These are phyloP conservation scores for Olivierus martensii DNA, from an alignment of 1,140 invertebrate species.

Conservation along the genomic window DNA sequence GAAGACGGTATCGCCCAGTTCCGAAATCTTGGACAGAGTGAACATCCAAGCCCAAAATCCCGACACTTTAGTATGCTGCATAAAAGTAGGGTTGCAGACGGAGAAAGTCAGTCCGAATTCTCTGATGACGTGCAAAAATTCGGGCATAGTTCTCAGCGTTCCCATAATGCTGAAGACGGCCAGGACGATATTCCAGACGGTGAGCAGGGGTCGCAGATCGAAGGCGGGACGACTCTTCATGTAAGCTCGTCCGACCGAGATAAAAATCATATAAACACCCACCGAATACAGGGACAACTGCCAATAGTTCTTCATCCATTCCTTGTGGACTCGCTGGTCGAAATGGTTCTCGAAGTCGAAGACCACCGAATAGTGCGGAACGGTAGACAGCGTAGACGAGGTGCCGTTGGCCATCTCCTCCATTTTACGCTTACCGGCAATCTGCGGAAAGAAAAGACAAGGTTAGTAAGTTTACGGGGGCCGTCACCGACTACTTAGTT, in stretches of 20 bases:
- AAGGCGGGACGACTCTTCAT: conserved; percentile 36
- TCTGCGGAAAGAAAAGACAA: no score
- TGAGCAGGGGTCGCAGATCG: conserved; percentile 55
- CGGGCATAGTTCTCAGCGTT: conserved; percentile 66
- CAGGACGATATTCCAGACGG: conserved; percentile 80
- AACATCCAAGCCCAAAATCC: conserved; percentile 96
- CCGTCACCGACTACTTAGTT: no score
- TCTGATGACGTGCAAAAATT: conserved; percentile 68
- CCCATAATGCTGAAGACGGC: conserved; percentile 91
- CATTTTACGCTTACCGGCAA: no score
- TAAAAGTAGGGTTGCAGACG: conserved; percentile 81
- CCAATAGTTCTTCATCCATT: no score
- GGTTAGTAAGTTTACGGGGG: no score
- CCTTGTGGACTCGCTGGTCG: no score
- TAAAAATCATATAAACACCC: no score
- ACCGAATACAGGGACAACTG: no score
- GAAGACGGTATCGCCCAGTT: conserved; percentile 92
- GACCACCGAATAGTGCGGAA: no score
- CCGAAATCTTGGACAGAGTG: conserved; percentile 78
- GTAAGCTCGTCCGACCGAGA: conserved; percentile 52
- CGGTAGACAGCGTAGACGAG: no score
- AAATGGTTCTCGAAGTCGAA: no score
- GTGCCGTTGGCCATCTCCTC: no score
- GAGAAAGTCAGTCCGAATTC: conserved; percentile 86
- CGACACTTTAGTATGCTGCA: conserved; percentile 69